Conservation (phyloP, 2,797 vertebrate genomes). For the Falco rusticolus region DNA sequence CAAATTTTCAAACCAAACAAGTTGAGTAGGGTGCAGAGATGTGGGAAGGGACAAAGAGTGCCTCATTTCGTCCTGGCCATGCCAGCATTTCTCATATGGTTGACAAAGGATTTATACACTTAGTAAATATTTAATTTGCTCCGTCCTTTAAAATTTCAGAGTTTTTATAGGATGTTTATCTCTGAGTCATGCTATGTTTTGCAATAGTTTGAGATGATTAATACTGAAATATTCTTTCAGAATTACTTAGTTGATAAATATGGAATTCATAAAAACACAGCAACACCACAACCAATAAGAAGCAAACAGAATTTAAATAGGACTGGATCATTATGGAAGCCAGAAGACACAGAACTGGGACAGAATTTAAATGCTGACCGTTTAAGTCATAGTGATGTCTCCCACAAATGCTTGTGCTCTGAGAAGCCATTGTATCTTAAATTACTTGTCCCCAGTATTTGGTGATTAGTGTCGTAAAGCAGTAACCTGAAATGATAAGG, state of each 20-base stretch:
- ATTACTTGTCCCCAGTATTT: not conserved
- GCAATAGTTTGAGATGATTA: conserved; percentile 1
- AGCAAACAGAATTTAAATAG: not conserved
- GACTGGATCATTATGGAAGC: not conserved
- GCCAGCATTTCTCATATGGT: not conserved
- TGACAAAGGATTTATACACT: not conserved
- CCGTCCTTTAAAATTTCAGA: not conserved
- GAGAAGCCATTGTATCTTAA: not conserved
- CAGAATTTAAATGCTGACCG: not conserved
- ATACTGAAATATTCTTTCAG: not conserved
- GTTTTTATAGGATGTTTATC: not conserved
- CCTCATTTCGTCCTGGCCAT: not conserved
- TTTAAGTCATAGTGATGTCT: not conserved
- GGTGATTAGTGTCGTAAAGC: not conserved
- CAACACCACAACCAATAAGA: not conserved
- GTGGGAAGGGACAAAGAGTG: not conserved
- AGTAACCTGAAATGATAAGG: not conserved
- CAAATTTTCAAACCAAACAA: conserved; percentile 27
- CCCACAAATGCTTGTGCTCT: not conserved
- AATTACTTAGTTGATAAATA: conserved; percentile 15
- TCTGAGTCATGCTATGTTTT: conserved; percentile 21
- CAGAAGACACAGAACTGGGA: conserved; percentile 11
- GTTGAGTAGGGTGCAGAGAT: conserved; percentile 18
- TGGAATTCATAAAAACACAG: not conserved
- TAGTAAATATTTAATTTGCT: conserved; percentile 30